Evolutionary conservation across 2,797 vertebrate species (phyloP).

Genomic region (Remorina albescens): DNA sequence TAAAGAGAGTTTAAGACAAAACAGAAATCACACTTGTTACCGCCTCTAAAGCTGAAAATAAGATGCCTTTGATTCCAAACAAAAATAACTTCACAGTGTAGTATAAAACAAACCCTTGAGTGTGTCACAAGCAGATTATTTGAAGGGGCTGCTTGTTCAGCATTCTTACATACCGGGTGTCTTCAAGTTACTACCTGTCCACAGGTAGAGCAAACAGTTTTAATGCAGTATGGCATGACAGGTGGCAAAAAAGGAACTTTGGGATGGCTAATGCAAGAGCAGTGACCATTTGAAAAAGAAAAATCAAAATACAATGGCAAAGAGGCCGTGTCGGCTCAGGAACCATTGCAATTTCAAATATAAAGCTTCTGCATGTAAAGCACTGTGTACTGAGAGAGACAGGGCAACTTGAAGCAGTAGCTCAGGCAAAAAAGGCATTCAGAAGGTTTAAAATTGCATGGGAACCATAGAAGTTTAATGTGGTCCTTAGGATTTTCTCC

Average conservation of each 20-base stretch:
- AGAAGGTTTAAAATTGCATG: slow-evolving; percentile 74
- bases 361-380: slow-evolving; percentile 78
- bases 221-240: slow-evolving; percentile 38
- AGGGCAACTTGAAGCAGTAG: slow-evolving; percentile 66
- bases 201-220: slow-evolving; percentile 30
- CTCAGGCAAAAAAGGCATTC: slow-evolving; percentile 77
- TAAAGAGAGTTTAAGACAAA: slow-evolving; percentile 46
- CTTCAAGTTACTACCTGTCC: slow-evolving; percentile 53
- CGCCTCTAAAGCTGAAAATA: slow-evolving; percentile 53
- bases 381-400: slow-evolving; percentile 71
- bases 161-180: slow-evolving; percentile 54
- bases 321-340: slow-evolving; percentile 54
- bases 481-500: slow-evolving; percentile 72
- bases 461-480: slow-evolving; percentile 68
- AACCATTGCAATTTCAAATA: slow-evolving; percentile 61
- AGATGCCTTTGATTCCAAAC: slow-evolving; percentile 63
- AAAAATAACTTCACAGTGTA: slow-evolving; percentile 79
- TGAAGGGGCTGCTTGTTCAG: slow-evolving; percentile 52
- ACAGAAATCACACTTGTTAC: slow-evolving; percentile 44
- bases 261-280: slow-evolving; percentile 47
- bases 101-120: slow-evolving; percentile 62
- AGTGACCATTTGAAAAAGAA: slow-evolving; percentile 39
- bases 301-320: slow-evolving; percentile 47
- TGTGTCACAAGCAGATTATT: slow-evolving; percentile 38
- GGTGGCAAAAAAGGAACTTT: slow-evolving; percentile 43